A percentile compares a stretch with the other conserved stretches of the same genome.
Evolutionary conservation across 2,888 invertebrate species (phyloP).

Genomic region (Diloba caeruleocephala): DNA sequence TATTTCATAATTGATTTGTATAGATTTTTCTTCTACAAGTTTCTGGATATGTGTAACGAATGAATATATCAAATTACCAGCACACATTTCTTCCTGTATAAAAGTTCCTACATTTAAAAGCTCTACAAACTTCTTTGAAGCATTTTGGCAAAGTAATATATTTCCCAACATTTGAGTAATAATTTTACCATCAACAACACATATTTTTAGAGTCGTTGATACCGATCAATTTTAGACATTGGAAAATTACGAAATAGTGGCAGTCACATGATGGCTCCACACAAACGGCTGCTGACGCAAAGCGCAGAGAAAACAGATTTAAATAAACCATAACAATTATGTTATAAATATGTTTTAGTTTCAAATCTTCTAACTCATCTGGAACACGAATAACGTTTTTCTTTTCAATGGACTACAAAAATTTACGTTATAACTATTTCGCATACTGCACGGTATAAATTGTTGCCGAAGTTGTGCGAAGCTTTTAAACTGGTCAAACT

Average conservation of each 20-base stretch:
- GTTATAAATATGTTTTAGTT: conserved; percentile 66
- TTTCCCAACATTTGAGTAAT: conserved; percentile 55
- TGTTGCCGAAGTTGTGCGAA: conserved; percentile 53
- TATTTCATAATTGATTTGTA: conserved; percentile 17
- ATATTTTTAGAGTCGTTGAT: conserved; percentile 50
- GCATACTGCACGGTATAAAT: conserved; percentile 53
- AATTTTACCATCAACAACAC: conserved; percentile 52
- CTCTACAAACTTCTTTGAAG: conserved; percentile 28
- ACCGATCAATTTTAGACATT: conserved; percentile 69
- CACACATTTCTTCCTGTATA: conserved; percentile 13
- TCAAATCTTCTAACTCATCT: conserved; percentile 67
- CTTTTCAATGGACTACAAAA: conserved; percentile 70
- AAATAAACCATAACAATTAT: conserved; percentile 80
- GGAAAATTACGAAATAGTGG: conserved; percentile 70
- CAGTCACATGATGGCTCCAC: conserved; percentile 78
- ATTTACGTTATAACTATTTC: conserved; percentile 63
- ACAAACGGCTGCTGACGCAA: conserved; percentile 77
- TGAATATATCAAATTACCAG: conserved; percentile 29
- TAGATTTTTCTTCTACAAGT: conserved; percentile 15
- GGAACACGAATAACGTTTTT: conserved; percentile 68
- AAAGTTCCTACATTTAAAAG: conserved; percentile 21
- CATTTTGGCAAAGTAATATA: conserved; percentile 38
- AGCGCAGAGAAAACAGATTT: conserved; percentile 70
- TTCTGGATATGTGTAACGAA: conserved; percentile 23
- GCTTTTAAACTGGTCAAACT: conserved; percentile 46